phyloP scores from a whole-genome alignment of 1,140 invertebrate species.

The Callitettix versicolor region DNA sequence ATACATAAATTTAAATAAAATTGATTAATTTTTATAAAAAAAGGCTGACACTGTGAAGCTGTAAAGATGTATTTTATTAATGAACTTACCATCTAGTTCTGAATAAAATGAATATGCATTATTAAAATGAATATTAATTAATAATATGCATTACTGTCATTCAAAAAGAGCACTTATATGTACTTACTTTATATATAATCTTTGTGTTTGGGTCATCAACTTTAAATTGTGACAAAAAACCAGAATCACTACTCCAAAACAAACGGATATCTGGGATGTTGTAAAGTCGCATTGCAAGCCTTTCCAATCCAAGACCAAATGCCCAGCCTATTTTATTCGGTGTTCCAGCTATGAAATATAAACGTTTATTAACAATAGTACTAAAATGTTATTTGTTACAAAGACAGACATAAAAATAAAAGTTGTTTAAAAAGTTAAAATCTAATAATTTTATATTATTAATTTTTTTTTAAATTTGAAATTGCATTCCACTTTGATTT shows the following conservation, averaged over 20 bases:
- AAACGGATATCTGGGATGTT: slow-evolving; percentile 91
- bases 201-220: slow-evolving; percentile 52
- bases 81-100: too few relatives aligned
- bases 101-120: too few relatives aligned
- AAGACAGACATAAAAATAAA: neutral
- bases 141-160: too few relatives aligned
- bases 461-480: too few relatives aligned
- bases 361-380: neutral
- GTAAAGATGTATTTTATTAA: too few relatives aligned
- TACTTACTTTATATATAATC: slow-evolving; percentile 50
- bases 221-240: slow-evolving; percentile 87
- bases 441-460: neutral
- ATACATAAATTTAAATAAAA: too few relatives aligned
- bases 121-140: too few relatives aligned
- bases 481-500: too few relatives aligned
- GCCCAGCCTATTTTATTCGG: slow-evolving; percentile 90
- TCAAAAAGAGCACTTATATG: too few relatives aligned
- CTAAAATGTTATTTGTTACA: neutral
- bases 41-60: too few relatives aligned
- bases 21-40: too few relatives aligned
- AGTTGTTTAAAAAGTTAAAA: neutral
- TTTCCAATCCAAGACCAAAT: slow-evolving; percentile 91
- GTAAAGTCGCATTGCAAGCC: slow-evolving; percentile 92
- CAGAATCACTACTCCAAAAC: slow-evolving; percentile 87
- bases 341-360: slow-evolving; percentile 52